phyloP scores from a whole-genome alignment of 2,888 invertebrate species.

The Lamproptera curius region DNA sequence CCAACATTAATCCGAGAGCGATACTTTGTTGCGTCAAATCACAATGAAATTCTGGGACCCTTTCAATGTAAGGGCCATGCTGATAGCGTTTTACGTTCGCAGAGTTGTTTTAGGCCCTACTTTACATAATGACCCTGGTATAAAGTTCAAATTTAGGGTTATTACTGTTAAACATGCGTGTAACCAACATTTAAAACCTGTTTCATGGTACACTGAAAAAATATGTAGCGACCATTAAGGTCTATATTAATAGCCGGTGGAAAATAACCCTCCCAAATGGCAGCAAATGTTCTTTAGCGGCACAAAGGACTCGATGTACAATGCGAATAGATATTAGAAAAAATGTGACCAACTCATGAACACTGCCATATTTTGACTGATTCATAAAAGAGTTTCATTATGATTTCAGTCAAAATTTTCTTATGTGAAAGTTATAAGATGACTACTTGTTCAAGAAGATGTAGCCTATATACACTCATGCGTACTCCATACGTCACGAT shows the following conservation, averaged over 20 bases:
- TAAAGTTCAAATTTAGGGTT: constrained; percentile 43
- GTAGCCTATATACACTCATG: too few species aligned
- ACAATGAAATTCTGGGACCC: constrained; percentile 28
- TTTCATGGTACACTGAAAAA: constrained; percentile 24
- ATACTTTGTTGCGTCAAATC: constrained; percentile 10
- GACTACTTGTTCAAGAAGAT: too few species aligned
- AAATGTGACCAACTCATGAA: too few species aligned
- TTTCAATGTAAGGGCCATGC: constrained; percentile 41
- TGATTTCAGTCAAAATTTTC: too few species aligned
- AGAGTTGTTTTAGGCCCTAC: constrained; percentile 63
- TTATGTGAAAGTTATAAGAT: too few species aligned
- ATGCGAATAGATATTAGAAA: constrained; percentile 25
- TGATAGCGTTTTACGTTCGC: constrained; percentile 57
- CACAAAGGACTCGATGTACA: constrained; percentile 28
- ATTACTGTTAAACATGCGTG: constrained; percentile 36
- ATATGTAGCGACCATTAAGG: constrained; percentile 23
- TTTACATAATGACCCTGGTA: constrained; percentile 61
- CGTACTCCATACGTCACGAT: too few species aligned
- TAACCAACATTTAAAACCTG: constrained; percentile 34
- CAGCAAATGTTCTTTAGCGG: constrained; percentile 24
- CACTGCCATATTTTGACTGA: too few species aligned
- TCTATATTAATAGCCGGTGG: constrained; percentile 26
- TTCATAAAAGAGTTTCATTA: too few species aligned
- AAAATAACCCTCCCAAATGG: constrained; percentile 23
- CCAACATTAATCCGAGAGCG: constrained; percentile 8